Evolutionary conservation across 2,113 vertebrate genomes (phyloP), one percentile per base, ranked within the genome.

Genomic region (Atractosteus spatula): DNA sequence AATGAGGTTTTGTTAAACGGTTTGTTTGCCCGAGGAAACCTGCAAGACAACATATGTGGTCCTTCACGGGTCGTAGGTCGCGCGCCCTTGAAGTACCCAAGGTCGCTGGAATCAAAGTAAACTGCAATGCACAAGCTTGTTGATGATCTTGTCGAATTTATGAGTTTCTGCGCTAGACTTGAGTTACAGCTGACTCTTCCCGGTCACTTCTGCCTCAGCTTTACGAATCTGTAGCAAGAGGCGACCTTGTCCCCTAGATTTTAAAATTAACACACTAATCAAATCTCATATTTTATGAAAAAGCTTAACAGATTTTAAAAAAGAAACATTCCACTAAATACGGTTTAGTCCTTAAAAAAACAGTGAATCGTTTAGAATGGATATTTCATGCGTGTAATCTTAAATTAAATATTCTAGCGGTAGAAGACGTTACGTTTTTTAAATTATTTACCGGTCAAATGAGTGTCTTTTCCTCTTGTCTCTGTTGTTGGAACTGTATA

Each of bases 31-130:
- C 79, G 83, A 89, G 85, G 80, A 78, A 88, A 81, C 86, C 87
- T 86, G 78, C 83, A 78, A 81, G 86, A 80, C 87, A 86, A 87
- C 91, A 91, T 91, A 94, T 94, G 92, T 92, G 93, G 91, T 93
- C 91, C 70, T 92, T 91, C 89, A 88, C 56, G 84, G 94, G 93
- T 96, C 94, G 95, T 55, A 89, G 95, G 94, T 95, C 93, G 88
- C 87, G 89, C 82, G 91, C 86, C 90, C 92, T 91, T 95, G 87
- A 93, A 95, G 92, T 89, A 87, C 71, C 83, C 88, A 86, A 87
- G 89, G 91, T 90, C 87, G 89, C 74, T 78, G 76, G 80, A 90
- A 90, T 91, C 91, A 94, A 92, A 93, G 85, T 85, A 89, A 88
- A 88, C 83, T 90, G 89, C 89, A 93, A 91, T 87, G 88, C 91